phyloP scores from a whole-genome alignment of 1,140 invertebrate genomes.

The Procambarus clarkii region DNA sequence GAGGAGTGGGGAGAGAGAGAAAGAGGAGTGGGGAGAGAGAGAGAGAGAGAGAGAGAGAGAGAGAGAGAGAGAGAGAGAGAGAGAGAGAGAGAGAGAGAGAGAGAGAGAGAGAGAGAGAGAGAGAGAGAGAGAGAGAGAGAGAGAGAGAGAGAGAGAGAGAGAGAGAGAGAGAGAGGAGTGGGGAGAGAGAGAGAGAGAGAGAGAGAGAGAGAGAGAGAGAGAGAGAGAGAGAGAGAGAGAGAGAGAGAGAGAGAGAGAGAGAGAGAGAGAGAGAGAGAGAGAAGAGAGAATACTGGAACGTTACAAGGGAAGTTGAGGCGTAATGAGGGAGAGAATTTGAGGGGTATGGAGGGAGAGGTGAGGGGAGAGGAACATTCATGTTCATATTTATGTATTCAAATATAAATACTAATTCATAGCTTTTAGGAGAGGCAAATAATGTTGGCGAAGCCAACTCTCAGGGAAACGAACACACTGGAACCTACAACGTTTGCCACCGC shows the following conservation, averaged over 20 bases:
- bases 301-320: background rate
- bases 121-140: constrained; percentile 25
- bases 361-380: no score
- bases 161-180: background rate
- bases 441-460: no score
- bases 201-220: background rate
- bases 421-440: no score
- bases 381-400: no score
- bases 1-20: no score
- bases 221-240: constrained; percentile 18
- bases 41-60: constrained; percentile 25
- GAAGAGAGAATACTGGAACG: background rate
- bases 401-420: no score
- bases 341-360: no score
- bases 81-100: constrained; percentile 25
- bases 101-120: constrained; percentile 25
- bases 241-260: constrained; percentile 25
- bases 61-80: constrained; percentile 25
- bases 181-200: background rate
- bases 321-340: no score
- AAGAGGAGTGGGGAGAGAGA: no score
- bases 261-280: constrained; percentile 20
- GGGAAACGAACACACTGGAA: no score
- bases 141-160: constrained; percentile 30
- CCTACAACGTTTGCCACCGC: no score